Conservation (phyloP, 53 echinoderm and acorn worm species). For the Luidia sarsii region DNA sequence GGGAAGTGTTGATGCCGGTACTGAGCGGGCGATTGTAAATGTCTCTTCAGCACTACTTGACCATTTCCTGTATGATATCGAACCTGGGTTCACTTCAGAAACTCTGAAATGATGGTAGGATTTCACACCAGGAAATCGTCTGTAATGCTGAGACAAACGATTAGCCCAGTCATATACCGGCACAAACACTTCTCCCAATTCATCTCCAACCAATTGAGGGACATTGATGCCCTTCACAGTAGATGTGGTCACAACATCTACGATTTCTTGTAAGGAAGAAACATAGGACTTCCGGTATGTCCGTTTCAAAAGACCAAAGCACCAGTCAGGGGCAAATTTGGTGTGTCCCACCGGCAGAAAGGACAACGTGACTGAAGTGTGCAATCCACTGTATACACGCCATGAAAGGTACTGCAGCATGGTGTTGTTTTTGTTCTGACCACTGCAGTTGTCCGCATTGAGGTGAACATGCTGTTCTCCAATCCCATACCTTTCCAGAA, state of each 20-base stretch:
- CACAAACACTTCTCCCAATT: constrained; percentile 21
- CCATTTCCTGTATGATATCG: background rate
- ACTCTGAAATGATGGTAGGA: background rate
- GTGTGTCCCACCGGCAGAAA: no score
- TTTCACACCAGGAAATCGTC: background rate
- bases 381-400: constrained; percentile 37
- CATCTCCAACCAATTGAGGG: constrained; percentile 20
- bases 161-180: constrained; percentile 10
- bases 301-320: constrained; percentile 9
- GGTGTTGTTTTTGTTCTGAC: constrained; percentile 64
- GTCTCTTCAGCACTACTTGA: background rate
- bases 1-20: background rate
- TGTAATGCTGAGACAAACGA: background rate
- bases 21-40: background rate
- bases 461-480: constrained; percentile 39
- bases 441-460: constrained; percentile 66
- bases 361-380: no score
- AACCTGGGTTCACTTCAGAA: background rate
- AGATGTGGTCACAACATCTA: constrained; percentile 19
- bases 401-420: constrained; percentile 45
- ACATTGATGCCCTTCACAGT: constrained; percentile 17
- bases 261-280: constrained; percentile 4
- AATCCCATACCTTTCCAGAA: constrained; percentile 40
- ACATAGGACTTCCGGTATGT: constrained; percentile 8
- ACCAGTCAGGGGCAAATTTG: no score